A percentile compares a stretch with the other conserved stretches of the same genome.
Evolutionary conservation across 2,888 invertebrate species (phyloP).

Genomic region (Stenodema calcarata): DNA sequence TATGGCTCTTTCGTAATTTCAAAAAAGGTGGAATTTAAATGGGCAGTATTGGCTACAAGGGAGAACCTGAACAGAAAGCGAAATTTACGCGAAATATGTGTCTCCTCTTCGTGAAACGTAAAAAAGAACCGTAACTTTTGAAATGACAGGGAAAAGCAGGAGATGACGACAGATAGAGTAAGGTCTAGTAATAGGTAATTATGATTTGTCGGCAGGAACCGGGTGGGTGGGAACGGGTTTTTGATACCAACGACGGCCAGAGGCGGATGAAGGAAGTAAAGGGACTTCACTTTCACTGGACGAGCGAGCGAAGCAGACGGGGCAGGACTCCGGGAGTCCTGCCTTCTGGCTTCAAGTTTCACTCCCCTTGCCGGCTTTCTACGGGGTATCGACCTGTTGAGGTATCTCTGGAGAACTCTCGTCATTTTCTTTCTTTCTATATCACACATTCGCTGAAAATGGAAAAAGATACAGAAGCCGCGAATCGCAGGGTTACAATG

Average conservation of each 20-base stretch:
- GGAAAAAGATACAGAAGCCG: too few species aligned
- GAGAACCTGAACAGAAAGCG: background rate
- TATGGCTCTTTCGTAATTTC: background rate
- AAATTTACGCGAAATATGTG: background rate
- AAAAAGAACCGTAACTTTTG: background rate
- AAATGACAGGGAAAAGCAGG: background rate
- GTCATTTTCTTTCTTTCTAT: too few species aligned
- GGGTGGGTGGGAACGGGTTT: slow-evolving; percentile 13
- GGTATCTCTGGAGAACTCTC: background rate
- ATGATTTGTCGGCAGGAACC: slow-evolving; percentile 14
- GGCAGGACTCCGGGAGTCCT: background rate
- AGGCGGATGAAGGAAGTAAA: slow-evolving; percentile 38
- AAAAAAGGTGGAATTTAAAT: background rate
- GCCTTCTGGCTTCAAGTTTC: background rate
- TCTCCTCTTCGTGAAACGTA: background rate
- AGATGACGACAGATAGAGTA: background rate
- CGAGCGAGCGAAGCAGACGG: background rate
- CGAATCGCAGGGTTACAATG: too few species aligned
- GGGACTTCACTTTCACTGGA: slow-evolving; percentile 37
- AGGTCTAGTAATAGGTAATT: slow-evolving; percentile 6
- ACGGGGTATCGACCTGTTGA: background rate
- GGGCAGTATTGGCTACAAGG: background rate
- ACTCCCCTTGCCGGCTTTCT: background rate
- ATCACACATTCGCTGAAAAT: too few species aligned
- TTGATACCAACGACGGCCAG: background rate